These are phyloP conservation scores for Silurus lanzhouensis DNA, from an alignment of 2,797 vertebrate genomes.

Conservation along the genomic window DNA sequence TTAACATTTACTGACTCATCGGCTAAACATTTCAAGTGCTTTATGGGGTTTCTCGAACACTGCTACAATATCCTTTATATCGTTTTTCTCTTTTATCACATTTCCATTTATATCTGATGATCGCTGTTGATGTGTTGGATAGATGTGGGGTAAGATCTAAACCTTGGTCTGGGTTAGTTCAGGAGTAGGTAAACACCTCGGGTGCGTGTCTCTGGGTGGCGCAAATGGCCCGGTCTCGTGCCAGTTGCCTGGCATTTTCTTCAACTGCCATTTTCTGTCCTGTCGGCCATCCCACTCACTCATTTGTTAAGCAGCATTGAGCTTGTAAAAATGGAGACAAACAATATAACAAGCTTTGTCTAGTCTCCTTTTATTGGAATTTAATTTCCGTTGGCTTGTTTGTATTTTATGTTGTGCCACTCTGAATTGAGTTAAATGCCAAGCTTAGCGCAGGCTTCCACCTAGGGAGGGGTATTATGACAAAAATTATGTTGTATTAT, in stretches of 20 bases:
- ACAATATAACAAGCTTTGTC: background rate
- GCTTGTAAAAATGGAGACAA: conserved; percentile 34
- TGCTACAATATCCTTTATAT: background rate
- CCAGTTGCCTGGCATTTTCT: conserved; percentile 55
- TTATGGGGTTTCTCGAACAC: conserved; percentile 26
- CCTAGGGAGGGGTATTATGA: background rate
- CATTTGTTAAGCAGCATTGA: conserved; percentile 60
- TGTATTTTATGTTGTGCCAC: background rate
- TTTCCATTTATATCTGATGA: background rate
- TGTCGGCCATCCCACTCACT: conserved; percentile 57
- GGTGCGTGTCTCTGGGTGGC: conserved; percentile 51
- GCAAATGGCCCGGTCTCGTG: conserved; percentile 40
- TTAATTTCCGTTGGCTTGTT: background rate
- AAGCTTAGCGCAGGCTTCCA: background rate
- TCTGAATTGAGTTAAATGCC: background rate
- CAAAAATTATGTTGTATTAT: background rate
- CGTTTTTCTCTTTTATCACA: background rate
- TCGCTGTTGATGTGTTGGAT: conserved; percentile 9
- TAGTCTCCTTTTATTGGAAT: background rate
- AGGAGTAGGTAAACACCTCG: conserved; percentile 12
- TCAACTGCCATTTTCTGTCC: conserved; percentile 69
- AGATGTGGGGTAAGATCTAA: conserved; percentile 28
- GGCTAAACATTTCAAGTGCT: conserved; percentile 57
- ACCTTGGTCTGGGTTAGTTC: conserved; percentile 6
- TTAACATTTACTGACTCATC: conserved; percentile 69